Conservation (phyloP, 2,888 invertebrate genomes). For the Philhelius pedissequus region DNA sequence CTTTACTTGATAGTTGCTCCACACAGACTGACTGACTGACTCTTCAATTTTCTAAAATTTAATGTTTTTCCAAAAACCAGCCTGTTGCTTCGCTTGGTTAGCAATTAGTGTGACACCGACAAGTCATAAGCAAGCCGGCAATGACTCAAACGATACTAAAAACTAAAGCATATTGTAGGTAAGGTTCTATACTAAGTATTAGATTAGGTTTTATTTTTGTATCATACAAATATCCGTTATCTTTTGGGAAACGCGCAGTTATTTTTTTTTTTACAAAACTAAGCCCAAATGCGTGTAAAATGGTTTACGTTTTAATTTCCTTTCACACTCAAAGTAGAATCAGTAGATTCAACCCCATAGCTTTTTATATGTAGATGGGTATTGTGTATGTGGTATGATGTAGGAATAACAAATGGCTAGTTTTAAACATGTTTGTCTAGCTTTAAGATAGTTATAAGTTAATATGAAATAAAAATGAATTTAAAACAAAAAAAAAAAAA, state of each 20-base stretch:
- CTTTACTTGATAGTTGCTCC: constrained; percentile 32
- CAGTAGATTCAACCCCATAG: not conserved
- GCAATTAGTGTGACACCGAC: not conserved
- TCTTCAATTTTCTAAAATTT: not conserved
- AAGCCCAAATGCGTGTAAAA: not conserved
- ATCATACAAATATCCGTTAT: not conserved
- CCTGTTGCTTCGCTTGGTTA: not conserved
- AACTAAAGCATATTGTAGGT: not conserved
- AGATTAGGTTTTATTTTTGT: not conserved
- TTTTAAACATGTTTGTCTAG: no score
- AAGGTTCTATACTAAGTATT: not conserved
- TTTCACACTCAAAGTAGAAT: not conserved
- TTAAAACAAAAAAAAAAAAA: no score
- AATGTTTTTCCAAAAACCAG: not conserved
- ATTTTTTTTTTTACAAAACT: not conserved
- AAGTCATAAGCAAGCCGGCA: no score
- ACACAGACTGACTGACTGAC: constrained; percentile 50
- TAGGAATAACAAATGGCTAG: no score
- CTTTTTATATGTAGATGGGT: no score
- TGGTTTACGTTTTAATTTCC: not conserved
- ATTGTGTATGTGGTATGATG: no score
- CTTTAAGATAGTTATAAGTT: no score
- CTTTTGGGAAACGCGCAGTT: not conserved
- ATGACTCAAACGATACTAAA: not conserved
- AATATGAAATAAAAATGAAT: no score